phyloP scores from a whole-genome alignment of 2,797 vertebrate genomes.

The Sarcophilus harrisii region DNA sequence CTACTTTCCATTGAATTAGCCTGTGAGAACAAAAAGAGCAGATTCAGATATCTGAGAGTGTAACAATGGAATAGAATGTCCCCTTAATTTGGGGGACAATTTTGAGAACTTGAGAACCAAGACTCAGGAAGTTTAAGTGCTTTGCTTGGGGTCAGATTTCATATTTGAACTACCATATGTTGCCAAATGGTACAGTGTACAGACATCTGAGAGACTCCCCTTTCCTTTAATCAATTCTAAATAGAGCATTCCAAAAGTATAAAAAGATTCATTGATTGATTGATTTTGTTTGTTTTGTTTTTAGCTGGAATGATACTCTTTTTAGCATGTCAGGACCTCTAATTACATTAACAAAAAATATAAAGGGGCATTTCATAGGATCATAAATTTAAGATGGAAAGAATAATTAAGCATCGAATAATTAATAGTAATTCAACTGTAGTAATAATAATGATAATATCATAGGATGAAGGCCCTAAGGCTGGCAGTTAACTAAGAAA shows the following conservation, averaged over 20 bases:
- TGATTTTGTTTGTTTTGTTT: background rate
- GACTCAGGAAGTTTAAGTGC: background rate
- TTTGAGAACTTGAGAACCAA: background rate
- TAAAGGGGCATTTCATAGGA: slow-evolving; percentile 5
- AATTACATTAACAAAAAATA: slow-evolving; percentile 19
- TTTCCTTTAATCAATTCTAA: slow-evolving; percentile 54
- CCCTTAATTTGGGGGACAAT: background rate
- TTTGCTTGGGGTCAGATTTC: background rate
- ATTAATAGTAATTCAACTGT: background rate
- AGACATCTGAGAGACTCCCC: slow-evolving; percentile 38
- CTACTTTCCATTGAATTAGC: background rate
- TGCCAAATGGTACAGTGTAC: background rate
- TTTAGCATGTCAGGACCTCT: background rate
- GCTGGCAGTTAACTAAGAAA: background rate
- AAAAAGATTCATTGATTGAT: background rate
- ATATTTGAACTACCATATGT: background rate
- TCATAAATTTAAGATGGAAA: background rate
- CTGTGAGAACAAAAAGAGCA: no score
- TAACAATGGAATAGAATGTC: background rate
- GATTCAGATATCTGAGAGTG: background rate
- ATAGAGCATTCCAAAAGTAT: slow-evolving; percentile 31
- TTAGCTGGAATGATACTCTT: background rate
- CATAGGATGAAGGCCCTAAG: background rate
- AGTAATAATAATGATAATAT: background rate
- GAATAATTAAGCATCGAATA: background rate